These are phyloP conservation scores for Mirounga angustirostris DNA, from an alignment of 2,113 vertebrate species.

Conservation along the genomic window DNA sequence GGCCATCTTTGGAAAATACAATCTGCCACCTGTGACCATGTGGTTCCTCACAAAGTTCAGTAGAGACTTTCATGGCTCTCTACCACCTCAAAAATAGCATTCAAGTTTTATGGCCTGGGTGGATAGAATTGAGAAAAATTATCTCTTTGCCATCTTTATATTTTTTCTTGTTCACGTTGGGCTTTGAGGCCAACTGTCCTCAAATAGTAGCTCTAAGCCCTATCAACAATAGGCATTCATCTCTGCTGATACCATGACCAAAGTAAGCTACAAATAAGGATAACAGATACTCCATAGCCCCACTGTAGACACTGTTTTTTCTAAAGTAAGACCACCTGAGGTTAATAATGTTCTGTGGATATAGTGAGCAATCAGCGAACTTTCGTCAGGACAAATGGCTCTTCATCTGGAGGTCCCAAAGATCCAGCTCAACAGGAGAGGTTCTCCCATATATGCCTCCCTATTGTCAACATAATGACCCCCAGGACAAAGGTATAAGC, in stretches of 20 bases:
- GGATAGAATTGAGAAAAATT: not conserved
- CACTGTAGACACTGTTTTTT: not conserved
- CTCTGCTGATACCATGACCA: not conserved
- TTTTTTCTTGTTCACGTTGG: not conserved
- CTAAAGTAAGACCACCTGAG: slow-evolving; percentile 1
- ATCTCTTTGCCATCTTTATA: not conserved
- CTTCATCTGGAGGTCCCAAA: not conserved
- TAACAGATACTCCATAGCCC: not conserved
- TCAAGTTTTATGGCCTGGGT: not conserved
- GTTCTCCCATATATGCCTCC: not conserved
- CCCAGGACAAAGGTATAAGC: not conserved
- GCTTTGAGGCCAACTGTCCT: not conserved
- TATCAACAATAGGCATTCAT: not conserved
- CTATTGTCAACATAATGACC: not conserved
- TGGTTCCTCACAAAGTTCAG: not conserved
- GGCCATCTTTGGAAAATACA: not conserved
- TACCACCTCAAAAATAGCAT: not conserved
- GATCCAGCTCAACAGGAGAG: not conserved
- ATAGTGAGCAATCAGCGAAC: not conserved
- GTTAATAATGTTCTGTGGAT: not conserved
- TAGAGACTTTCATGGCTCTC: not conserved
- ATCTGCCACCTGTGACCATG: not conserved
- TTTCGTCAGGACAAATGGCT: not conserved
- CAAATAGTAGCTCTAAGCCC: not conserved
- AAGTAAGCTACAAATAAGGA: not conserved